Evolutionary conservation across 1,140 invertebrate species (phyloP).

Genomic region (Tigriopus japonicus): DNA sequence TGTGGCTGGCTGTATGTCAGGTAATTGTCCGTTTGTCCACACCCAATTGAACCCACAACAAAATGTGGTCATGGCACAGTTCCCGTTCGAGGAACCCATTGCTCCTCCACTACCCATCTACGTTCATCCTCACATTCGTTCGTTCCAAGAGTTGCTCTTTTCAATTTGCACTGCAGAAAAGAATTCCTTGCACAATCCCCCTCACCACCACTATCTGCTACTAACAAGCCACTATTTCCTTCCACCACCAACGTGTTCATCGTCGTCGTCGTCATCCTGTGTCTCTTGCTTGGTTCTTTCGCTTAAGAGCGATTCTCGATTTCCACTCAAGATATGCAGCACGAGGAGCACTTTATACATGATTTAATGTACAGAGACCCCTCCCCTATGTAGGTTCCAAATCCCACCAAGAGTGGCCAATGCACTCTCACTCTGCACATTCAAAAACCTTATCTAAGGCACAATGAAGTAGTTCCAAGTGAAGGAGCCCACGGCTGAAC

Average conservation of each 20-base stretch:
- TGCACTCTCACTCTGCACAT: no score
- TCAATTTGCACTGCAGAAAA: not conserved
- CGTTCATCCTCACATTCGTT: slow-evolving; percentile 1
- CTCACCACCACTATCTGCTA: slow-evolving; percentile 12
- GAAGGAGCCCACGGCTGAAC: no score
- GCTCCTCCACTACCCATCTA: slow-evolving; percentile 4
- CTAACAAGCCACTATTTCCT: slow-evolving; percentile 3
- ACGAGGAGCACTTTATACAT: no score
- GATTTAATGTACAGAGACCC: no score
- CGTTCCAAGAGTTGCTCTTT: not conserved
- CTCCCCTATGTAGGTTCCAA: no score
- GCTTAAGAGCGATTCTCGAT: not conserved
- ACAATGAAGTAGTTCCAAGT: no score
- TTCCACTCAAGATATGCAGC: no score
- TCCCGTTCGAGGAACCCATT: not conserved
- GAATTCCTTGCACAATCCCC: not conserved
- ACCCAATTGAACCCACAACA: no score
- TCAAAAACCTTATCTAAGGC: no score
- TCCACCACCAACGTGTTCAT: not conserved
- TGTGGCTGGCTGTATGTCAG: slow-evolving; percentile 12
- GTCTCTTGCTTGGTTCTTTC: not conserved
- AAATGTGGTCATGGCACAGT: no score
- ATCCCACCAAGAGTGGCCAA: no score
- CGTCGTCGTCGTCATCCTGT: not conserved
- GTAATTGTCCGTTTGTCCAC: not conserved